These are phyloP conservation scores for Lumbricus terrestris DNA, from an alignment of 2,888 invertebrate species.

Conservation along the genomic window DNA sequence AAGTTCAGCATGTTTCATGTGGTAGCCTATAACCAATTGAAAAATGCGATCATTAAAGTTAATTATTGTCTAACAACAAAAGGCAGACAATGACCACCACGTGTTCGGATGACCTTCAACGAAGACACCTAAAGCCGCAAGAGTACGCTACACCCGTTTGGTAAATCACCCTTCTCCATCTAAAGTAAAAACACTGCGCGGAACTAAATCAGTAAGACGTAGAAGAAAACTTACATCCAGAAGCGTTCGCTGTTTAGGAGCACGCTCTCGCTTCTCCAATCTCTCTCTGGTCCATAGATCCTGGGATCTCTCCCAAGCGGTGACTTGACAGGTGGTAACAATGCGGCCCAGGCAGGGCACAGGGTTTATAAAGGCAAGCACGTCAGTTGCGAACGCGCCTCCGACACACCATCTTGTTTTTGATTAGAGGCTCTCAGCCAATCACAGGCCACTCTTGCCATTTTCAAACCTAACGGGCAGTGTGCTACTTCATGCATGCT, in stretches of 20 bases:
- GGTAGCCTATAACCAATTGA: no score
- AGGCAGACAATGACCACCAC: background rate
- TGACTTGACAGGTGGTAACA: background rate
- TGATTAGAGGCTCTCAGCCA: conserved; percentile 3
- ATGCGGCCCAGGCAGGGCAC: background rate
- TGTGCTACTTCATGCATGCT: background rate
- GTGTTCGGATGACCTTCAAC: background rate
- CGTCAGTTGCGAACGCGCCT: background rate
- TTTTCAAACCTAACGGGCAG: background rate
- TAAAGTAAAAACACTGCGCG: background rate
- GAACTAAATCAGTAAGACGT: background rate
- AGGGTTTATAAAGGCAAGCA: background rate
- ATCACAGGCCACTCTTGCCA: background rate
- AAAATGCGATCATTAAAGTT: background rate
- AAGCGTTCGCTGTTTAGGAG: background rate
- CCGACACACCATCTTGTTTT: background rate
- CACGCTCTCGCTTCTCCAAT: background rate
- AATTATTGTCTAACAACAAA: background rate
- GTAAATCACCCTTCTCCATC: background rate
- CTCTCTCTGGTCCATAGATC: background rate
- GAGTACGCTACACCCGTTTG: no score
- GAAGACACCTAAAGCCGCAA: background rate
- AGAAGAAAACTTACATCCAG: background rate
- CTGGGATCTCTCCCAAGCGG: background rate
- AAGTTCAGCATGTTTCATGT: background rate